Percentiles rank a stretch among this genome's conserved stretches.
These are phyloP conservation scores for Anguilla pacifica DNA, from an alignment of 2,797 vertebrate genomes.

Conservation along the genomic window DNA sequence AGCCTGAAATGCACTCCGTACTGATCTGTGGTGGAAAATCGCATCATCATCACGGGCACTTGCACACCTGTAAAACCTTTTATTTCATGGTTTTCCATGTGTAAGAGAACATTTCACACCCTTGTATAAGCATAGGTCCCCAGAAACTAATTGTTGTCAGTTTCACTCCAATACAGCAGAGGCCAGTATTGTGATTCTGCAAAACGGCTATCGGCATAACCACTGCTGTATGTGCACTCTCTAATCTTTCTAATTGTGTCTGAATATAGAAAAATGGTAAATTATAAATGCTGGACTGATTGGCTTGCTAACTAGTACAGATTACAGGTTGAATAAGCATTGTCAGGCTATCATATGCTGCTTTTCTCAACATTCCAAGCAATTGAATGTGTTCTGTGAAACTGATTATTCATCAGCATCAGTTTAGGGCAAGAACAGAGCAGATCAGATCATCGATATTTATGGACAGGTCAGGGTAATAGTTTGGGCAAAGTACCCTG, in stretches of 20 bases:
- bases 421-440: not conserved
- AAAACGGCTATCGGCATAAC: no score
- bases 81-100: no score
- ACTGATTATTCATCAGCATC: no score
- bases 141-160: no score
- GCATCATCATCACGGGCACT: not conserved
- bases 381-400: not conserved
- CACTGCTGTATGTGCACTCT: no score
- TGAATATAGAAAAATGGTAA: not conserved
- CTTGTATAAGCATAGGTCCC: no score
- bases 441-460: not conserved
- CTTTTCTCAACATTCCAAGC: not conserved
- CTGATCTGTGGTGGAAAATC: slow-evolving; percentile 71
- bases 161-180: no score
- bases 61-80: not conserved
- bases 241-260: not conserved
- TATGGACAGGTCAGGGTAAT: no score
- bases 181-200: not conserved
- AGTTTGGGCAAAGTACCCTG: no score
- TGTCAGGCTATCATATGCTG: not conserved
- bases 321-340: not conserved
- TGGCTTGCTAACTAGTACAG: no score
- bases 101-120: not conserved
- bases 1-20: slow-evolving; percentile 82
- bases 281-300: no score